Evolutionary conservation across 30 jellyfish, hydroid and myxozoan genomes (phyloP).

Genomic region (Hydractinia echinata): DNA sequence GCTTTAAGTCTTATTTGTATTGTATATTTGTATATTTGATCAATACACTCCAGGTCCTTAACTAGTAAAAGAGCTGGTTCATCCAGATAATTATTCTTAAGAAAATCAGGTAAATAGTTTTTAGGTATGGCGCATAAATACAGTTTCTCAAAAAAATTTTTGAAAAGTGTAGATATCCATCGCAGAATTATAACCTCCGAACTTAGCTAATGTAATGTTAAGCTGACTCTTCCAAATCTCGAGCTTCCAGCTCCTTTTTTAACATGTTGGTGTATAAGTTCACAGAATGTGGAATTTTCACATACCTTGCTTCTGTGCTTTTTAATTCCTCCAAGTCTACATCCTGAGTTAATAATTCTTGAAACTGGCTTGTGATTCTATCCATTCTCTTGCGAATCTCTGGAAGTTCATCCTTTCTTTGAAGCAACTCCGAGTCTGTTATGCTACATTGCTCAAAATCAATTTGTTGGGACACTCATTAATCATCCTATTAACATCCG

Average conservation of each 20-base stretch:
- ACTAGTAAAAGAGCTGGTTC: no score
- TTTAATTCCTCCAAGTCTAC: neutral
- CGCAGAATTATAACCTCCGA: constrained; percentile 2
- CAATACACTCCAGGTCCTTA: no score
- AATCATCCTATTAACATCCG: neutral
- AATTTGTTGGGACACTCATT: neutral
- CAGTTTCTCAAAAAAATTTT: neutral
- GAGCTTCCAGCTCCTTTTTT: neutral
- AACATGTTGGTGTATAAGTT: neutral
- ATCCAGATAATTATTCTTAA: no score
- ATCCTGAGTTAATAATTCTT: neutral
- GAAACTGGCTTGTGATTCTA: constrained; percentile 7
- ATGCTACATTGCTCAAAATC: neutral
- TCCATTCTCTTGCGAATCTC: neutral
- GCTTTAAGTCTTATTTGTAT: no score
- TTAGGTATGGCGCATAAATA: neutral
- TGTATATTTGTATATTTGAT: no score
- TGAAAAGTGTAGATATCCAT: constrained; percentile 1
- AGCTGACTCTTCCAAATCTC: neutral
- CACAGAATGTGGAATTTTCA: neutral
- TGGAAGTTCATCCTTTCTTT: neutral
- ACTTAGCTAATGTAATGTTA: neutral
- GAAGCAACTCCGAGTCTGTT: neutral
- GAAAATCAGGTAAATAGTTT: no score
- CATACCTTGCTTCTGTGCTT: neutral